A percentile compares a stretch with the other conserved stretches of the same genome.
Conservation (phyloP, 1,140 invertebrate genomes). For the Campodea augens region DNA sequence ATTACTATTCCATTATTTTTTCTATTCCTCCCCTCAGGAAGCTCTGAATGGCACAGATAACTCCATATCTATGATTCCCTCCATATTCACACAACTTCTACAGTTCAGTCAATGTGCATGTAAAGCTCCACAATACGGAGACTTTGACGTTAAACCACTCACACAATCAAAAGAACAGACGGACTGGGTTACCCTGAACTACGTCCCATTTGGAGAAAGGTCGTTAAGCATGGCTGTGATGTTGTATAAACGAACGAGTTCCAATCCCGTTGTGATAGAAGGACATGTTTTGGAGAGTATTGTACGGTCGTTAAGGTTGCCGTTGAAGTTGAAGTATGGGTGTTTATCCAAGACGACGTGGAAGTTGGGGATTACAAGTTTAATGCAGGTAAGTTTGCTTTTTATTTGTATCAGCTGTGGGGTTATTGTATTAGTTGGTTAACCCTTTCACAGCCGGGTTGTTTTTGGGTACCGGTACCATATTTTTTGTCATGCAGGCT, state of each 20-base stretch:
- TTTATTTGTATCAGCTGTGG: too few relatives aligned
- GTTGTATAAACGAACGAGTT: slow-evolving; percentile 62
- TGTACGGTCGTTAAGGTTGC: slow-evolving; percentile 47
- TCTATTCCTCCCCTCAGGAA: too few relatives aligned
- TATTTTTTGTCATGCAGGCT: too few relatives aligned
- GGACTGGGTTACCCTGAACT: slow-evolving; percentile 68
- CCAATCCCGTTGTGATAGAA: slow-evolving; percentile 48
- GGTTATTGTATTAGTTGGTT: too few relatives aligned
- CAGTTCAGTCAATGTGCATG: slow-evolving; percentile 52
- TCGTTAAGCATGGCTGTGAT: slow-evolving; percentile 59
- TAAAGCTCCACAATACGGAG: slow-evolving; percentile 40
- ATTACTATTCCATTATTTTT: too few relatives aligned
- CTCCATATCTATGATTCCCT: slow-evolving; percentile 47
- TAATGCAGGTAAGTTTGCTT: too few relatives aligned
- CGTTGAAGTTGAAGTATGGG: slow-evolving; percentile 61
- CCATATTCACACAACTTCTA: slow-evolving; percentile 59
- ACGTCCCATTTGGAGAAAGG: slow-evolving; percentile 72
- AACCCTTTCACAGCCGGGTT: too few relatives aligned
- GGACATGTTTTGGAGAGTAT: slow-evolving; percentile 55
- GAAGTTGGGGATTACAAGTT: slow-evolving; percentile 61
- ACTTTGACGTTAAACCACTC: slow-evolving; percentile 31
- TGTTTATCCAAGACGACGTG: slow-evolving; percentile 65
- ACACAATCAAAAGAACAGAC: slow-evolving; percentile 29
- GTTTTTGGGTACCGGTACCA: too few relatives aligned
- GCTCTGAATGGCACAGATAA: slow-evolving; percentile 40